Conservation (phyloP, 1,140 invertebrate species). For the Rhyzopertha dominica region DNA sequence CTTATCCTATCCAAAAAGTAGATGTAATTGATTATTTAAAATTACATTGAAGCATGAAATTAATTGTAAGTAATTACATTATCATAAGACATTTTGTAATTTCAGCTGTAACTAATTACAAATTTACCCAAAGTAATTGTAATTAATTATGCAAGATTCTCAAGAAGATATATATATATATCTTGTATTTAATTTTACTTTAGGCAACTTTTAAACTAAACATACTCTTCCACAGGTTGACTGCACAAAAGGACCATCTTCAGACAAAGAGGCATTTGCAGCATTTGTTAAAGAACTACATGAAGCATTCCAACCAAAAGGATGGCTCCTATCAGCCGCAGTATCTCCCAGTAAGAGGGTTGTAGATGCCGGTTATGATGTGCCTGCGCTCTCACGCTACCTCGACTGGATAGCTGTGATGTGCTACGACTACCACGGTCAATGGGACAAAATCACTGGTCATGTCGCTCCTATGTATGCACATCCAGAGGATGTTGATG, state of each 20-base stretch:
- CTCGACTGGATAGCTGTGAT: conserved; percentile 87
- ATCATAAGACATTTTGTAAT: too few relatives aligned
- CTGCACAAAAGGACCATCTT: conserved; percentile 52
- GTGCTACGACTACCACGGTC: conserved; percentile 86
- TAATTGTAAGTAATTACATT: too few relatives aligned
- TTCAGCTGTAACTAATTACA: too few relatives aligned
- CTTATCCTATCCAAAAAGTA: too few relatives aligned
- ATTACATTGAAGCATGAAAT: too few relatives aligned
- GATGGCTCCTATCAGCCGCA: conserved; percentile 52
- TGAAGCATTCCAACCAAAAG: conserved; percentile 50
- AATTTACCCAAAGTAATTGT: too few relatives aligned
- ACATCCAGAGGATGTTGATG: conserved; percentile 65
- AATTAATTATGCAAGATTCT: conserved; percentile 62
- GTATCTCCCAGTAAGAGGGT: conserved; percentile 55
- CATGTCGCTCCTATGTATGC: conserved; percentile 79
- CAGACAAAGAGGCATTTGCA: conserved; percentile 54
- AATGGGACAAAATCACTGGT: conserved; percentile 86
- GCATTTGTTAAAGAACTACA: conserved; percentile 52
- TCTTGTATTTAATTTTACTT: conserved; percentile 49
- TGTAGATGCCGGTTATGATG: conserved; percentile 63
- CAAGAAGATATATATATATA: conserved; percentile 55
- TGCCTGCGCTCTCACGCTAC: conserved; percentile 62
- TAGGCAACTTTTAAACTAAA: conserved; percentile 39
- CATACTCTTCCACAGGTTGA: conserved; percentile 39
- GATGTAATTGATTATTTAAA: too few relatives aligned